phyloP scores from a whole-genome alignment of 2,888 invertebrate species.

The Mythimna lalbum region DNA sequence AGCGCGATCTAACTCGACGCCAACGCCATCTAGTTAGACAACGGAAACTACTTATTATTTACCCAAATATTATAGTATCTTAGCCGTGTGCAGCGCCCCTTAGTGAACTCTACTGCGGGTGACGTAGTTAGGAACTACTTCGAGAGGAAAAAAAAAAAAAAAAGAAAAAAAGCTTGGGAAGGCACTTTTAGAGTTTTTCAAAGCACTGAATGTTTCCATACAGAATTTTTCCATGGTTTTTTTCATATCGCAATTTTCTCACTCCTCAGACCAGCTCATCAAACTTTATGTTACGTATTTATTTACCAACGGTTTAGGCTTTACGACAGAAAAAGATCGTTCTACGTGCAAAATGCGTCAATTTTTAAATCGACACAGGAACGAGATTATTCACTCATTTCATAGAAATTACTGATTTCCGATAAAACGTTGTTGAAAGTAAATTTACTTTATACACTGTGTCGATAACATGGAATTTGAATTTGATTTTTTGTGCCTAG shows the following conservation, averaged over 20 bases:
- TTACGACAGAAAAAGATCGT: conserved; percentile 66
- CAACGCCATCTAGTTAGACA: too few relatives aligned
- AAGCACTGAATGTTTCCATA: neutral
- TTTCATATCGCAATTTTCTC: conserved; percentile 12
- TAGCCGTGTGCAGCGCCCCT: too few relatives aligned
- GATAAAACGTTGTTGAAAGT: conserved; percentile 46
- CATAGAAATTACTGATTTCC: conserved; percentile 49
- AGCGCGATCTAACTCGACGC: too few relatives aligned
- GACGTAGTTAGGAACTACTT: too few relatives aligned
- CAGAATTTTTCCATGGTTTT: neutral
- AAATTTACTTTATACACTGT: conserved; percentile 41
- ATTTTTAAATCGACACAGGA: conserved; percentile 59
- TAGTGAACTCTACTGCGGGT: too few relatives aligned
- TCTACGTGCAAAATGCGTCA: conserved; percentile 68
- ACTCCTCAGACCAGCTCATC: conserved; percentile 25
- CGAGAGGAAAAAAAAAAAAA: too few relatives aligned
- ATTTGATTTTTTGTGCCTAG: conserved; percentile 11
- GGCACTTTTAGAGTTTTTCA: neutral
- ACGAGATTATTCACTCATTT: conserved; percentile 34
- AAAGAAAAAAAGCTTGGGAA: too few relatives aligned
- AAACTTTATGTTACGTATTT: conserved; percentile 63
- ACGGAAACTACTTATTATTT: too few relatives aligned
- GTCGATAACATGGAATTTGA: conserved; percentile 12
- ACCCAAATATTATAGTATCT: too few relatives aligned
- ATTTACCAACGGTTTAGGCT: conserved; percentile 70